Conservation (phyloP, 2,113 vertebrate species). For the Catharus bicknelli region DNA sequence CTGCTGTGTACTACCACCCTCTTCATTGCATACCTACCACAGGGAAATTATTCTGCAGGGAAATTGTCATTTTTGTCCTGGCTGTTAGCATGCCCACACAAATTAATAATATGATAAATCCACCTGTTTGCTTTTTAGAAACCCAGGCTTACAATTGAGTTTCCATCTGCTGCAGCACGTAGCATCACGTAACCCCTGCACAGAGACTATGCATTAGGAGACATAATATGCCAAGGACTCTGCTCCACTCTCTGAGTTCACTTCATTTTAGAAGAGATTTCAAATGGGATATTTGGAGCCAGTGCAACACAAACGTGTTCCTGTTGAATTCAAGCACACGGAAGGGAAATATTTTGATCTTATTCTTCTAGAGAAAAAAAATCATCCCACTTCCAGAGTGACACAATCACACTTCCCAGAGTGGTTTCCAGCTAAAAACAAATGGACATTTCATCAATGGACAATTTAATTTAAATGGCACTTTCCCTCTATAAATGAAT, state of each 20-base stretch:
- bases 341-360: neutral
- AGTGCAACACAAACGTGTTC: neutral
- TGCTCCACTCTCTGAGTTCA: fast-evolving
- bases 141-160: neutral
- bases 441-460: neutral
- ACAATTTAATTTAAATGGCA: neutral
- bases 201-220: neutral
- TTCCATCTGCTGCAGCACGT: fast-evolving
- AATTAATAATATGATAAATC: neutral
- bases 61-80: neutral
- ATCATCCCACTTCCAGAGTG: neutral
- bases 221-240: neutral
- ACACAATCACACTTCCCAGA: neutral
- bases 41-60: neutral
- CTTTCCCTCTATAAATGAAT: neutral
- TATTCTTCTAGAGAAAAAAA: neutral
- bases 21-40: neutral
- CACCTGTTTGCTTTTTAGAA: neutral
- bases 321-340: neutral
- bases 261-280: neutral
- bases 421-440: neutral
- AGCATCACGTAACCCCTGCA: neutral
- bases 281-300: neutral
- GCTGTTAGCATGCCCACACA: neutral
- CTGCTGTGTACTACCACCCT: neutral